Percentiles rank a stretch among this genome's conserved stretches.
Evolutionary conservation across 2,888 invertebrate genomes (phyloP).

Genomic region (Thalpophila matura): DNA sequence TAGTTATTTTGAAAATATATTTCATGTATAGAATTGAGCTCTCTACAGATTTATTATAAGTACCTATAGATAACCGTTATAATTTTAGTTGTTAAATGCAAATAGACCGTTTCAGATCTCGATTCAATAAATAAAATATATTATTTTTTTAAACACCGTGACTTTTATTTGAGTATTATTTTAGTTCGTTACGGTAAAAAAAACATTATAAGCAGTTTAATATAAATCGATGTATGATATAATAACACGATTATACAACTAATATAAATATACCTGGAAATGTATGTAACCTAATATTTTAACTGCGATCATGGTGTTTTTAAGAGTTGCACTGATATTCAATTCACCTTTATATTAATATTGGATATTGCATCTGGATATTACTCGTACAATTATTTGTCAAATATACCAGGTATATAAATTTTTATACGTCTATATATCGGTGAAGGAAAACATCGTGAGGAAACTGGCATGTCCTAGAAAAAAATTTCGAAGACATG

Average conservation of each 20-base stretch:
- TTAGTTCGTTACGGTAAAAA: not conserved
- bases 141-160: not conserved
- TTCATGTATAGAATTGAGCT: no score
- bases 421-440: no score
- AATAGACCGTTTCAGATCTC: not conserved
- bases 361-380: slow-evolving; percentile 5
- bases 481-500: no score
- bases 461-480: no score
- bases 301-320: slow-evolving; percentile 16
- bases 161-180: slow-evolving; percentile 22
- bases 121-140: not conserved
- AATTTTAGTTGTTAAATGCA: no score
- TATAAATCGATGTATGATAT: slow-evolving; percentile 1
- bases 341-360: slow-evolving; percentile 18
- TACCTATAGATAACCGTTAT: no score
- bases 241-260: not conserved
- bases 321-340: slow-evolving; percentile 5
- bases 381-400: slow-evolving; percentile 16
- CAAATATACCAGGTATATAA: slow-evolving; percentile 31
- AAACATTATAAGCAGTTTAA: not conserved
- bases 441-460: no score
- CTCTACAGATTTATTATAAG: no score
- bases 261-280: slow-evolving; percentile 18
- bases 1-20: no score
- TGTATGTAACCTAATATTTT: not conserved